A percentile compares a stretch with the other conserved stretches of the same genome.
phyloP scores from a whole-genome alignment of 2,888 invertebrate species.

The Lamellibrachia satsuma region DNA sequence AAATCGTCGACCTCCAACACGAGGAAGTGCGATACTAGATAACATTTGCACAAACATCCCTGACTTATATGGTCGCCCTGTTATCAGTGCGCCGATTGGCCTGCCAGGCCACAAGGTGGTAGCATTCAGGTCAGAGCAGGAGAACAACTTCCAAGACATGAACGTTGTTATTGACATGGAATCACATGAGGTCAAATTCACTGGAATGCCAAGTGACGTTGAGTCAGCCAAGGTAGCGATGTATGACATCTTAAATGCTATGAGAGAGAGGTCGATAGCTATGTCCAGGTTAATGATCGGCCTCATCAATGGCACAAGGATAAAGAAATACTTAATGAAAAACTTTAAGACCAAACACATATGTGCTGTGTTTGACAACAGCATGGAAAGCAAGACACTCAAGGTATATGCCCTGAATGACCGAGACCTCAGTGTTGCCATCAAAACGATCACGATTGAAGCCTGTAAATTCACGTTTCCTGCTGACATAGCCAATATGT shows the following conservation, averaged over 20 bases:
- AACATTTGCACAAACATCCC: too few relatives aligned
- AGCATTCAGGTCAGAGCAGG: neutral
- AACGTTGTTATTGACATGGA: neutral
- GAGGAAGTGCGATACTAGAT: too few relatives aligned
- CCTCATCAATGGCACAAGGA: neutral
- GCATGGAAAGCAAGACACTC: too few relatives aligned
- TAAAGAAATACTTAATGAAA: neutral
- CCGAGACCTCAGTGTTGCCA: too few relatives aligned
- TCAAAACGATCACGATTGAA: too few relatives aligned
- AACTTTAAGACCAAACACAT: neutral
- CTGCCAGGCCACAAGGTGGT: neutral
- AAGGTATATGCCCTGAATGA: too few relatives aligned
- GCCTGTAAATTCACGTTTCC: neutral
- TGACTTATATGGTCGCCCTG: too few relatives aligned
- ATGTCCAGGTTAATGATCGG: neutral
- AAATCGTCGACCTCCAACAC: too few relatives aligned
- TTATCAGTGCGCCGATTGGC: accelerated
- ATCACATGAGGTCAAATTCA: neutral
- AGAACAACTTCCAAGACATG: neutral
- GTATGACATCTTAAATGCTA: conserved; percentile 20
- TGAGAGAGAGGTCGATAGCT: neutral
- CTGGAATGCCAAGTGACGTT: conserved; percentile 23
- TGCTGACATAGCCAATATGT: neutral
- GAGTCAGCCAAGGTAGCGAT: conserved; percentile 23
- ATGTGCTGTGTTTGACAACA: too few relatives aligned